Evolutionary conservation across 2,888 invertebrate genomes (phyloP), one percentile per base, ranked within the genome.

Genomic region (Drosophila falleni): DNA sequence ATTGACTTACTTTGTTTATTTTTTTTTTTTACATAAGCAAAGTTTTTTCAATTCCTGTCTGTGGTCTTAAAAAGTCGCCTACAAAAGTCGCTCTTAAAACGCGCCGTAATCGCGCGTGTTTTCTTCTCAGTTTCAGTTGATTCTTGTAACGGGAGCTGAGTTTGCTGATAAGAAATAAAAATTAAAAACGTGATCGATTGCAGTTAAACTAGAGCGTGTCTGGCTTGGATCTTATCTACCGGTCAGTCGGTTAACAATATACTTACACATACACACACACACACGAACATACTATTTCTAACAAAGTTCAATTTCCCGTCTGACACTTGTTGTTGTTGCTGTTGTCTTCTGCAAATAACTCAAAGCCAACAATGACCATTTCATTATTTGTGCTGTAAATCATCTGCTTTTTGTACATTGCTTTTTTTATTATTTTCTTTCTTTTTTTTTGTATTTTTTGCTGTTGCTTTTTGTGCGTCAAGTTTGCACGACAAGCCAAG

Each of bases 401-500:
- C 87, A 85, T 83, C 83, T 69, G 89, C 81, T 87, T 83, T 81
- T 84, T 88, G 81, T 80, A 77, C 72, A 86, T 74, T 87, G 69
- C 74, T 63, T 68, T 53, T 50, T 56, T 47, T 55, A 59, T 47
- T 55, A 39, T 54, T 54, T 50, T 42, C 46, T 33, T 63, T 33
- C 16, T 65, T 39, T 58, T 62, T 59, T 19, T 47, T 64, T 76
- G 23, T 2, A 2, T 23, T 23, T 23, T 23, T 65, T 60, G 55
- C 63, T 70, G 68, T 75, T 71, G 68, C 73, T 81, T 76, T 80
- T 70, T 68, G 71, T 78, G 84, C 81, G 81, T 78, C 86, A 80
- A 85, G 69, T 75, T 88, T 67, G 87, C 87, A 83, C 87, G 89
- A 78, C 87, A 85, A 82, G 70, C 81, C 51, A 31, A 49, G 89